Evolutionary conservation across 2,797 vertebrate genomes (phyloP), one percentile per base, ranked within the genome.

Genomic region (Acanthurus tractus): DNA sequence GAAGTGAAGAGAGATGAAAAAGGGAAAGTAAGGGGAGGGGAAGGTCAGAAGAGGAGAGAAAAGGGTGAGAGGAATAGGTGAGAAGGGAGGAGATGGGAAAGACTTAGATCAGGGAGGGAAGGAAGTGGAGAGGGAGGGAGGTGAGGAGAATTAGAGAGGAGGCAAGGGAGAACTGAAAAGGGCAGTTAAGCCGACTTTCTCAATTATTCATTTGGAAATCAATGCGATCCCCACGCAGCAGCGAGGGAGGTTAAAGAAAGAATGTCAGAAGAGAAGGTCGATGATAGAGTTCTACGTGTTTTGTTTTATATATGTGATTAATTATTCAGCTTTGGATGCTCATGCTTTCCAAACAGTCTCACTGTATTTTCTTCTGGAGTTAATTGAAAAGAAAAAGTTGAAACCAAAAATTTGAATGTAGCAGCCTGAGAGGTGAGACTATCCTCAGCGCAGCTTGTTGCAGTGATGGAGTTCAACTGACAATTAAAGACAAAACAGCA

Each of bases 161-260:
- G 69, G 67, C 66, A 25, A 6, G 46, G 54, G 76, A 88, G 80
- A 56, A 71, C 71, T 68, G 66, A 77, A 92, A 91, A 82, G 76
- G 75, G 73, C 70, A 80, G 78, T 91, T 91, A 83, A 86, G 77
- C 85, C 52, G 58, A 85, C 75, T 84, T 88, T 85, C 64, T 92
- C 86, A 91, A 89, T 93, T 89, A 92, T 92, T 93, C 74, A 93
- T 92, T 87, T 68, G 59, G 75, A 83, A 89, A 93, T 93, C 90
- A 87, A 93, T 92, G 87, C 63, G 74, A 81, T 50, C 74, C 48
- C 65, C 49, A 49, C 56, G 68, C 75, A 59, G 68, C 63, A 48
- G 49, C 0, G 52, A 67, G 48, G 29, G 40, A 80, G 65, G 72
- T 73, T 76, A 76, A 55, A 78, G 80, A 74, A 80, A 45, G 57